A percentile compares a stretch with the other conserved stretches of the same genome.
These are phyloP conservation scores for Penaeus monodon DNA, from an alignment of 2,888 invertebrate species.

Conservation along the genomic window DNA sequence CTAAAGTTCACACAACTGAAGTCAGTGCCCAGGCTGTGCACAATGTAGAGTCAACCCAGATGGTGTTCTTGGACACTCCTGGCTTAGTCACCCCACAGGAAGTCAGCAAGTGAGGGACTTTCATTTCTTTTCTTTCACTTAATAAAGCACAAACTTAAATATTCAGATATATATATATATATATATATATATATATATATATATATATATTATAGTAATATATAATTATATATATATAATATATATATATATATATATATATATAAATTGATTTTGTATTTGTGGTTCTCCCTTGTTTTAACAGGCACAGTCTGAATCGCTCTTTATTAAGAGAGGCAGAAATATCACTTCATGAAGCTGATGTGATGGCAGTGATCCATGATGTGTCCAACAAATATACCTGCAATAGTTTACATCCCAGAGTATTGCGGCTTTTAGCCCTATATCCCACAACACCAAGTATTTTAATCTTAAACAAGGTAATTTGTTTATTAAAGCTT, in stretches of 20 bases:
- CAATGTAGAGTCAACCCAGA: conserved; percentile 83
- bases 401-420: conserved; percentile 78
- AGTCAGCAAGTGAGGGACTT: conserved; percentile 75
- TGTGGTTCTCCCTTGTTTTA: conserved; percentile 68
- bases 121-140: conserved; percentile 1
- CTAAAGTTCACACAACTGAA: conserved; percentile 92
- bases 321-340: conserved; percentile 76
- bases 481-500: conserved; percentile 69
- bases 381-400: conserved; percentile 82
- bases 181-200: no score
- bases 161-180: no score
- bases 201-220: no score
- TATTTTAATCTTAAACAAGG: conserved; percentile 91
- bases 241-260: background rate
- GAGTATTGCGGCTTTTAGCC: conserved; percentile 79
- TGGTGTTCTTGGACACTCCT: conserved; percentile 93
- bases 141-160: no score
- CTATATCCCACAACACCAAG: conserved; percentile 73
- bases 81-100: conserved; percentile 84
- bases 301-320: conserved; percentile 74
- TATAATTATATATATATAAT: no score
- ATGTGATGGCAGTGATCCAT: conserved; percentile 88
- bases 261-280: background rate
- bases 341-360: conserved; percentile 78
- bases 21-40: conserved; percentile 80